phyloP scores from a whole-genome alignment of 1,140 invertebrate species.

The Mycetomoellerius zeteki region DNA sequence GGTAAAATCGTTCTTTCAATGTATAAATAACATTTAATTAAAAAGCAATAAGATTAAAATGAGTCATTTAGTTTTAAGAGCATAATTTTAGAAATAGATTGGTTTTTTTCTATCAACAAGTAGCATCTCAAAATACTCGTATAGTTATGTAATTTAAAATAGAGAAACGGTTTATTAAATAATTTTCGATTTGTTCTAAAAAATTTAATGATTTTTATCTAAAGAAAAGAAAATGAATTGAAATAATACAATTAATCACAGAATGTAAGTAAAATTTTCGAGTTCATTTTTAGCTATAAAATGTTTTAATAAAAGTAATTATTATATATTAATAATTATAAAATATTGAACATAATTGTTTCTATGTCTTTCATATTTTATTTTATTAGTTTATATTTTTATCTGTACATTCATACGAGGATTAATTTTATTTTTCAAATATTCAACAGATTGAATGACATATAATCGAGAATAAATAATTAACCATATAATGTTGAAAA shows the following conservation, averaged over 20 bases:
- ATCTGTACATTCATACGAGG: neutral
- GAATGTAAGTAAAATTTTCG: neutral
- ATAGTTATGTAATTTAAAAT: neutral
- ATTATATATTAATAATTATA: neutral
- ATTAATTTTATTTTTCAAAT: constrained; percentile 14
- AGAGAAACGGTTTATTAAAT: neutral
- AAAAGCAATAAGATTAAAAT: neutral
- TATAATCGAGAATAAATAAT: constrained; percentile 3
- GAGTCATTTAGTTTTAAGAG: neutral
- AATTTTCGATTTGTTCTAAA: neutral
- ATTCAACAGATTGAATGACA: constrained; percentile 31
- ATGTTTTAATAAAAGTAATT: neutral
- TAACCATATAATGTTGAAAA: neutral
- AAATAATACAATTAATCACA: neutral
- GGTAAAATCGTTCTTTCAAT: too few species aligned
- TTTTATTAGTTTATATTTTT: neutral
- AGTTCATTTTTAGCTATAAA: neutral
- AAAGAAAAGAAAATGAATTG: neutral
- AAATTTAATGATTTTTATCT: neutral
- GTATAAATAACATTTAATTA: neutral
- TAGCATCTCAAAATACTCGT: neutral
- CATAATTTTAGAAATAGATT: neutral
- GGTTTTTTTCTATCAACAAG: neutral
- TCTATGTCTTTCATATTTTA: neutral
- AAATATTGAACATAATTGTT: neutral